Conservation (phyloP, 1,140 invertebrate genomes). For the Dendroctonus valens region DNA sequence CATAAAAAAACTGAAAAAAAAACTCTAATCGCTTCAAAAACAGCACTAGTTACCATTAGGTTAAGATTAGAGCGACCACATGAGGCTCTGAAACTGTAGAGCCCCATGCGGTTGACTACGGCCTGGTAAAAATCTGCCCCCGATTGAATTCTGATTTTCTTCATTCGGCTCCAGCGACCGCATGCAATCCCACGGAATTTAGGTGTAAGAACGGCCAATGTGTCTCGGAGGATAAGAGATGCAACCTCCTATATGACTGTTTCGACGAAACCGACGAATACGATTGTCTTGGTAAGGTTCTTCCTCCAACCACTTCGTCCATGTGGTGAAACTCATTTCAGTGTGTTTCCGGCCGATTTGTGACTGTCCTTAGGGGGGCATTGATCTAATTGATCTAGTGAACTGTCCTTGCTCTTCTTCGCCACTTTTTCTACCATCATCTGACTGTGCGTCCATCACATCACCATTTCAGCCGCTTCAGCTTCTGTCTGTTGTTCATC, state of each 20-base stretch:
- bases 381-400: too few species aligned
- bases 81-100: not conserved
- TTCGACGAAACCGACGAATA: slow-evolving; percentile 71
- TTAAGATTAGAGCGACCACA: too few species aligned
- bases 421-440: not conserved
- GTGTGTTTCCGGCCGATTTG: too few species aligned
- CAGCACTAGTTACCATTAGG: too few species aligned
- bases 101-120: not conserved
- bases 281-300: slow-evolving; percentile 52
- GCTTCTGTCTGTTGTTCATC: too few species aligned
- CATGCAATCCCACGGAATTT: slow-evolving; percentile 62
- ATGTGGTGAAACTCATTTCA: too few species aligned
- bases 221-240: slow-evolving; percentile 56
- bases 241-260: slow-evolving; percentile 71
- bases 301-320: not conserved
- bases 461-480: too few species aligned
- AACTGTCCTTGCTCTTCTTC: slow-evolving; percentile 3
- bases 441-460: too few species aligned
- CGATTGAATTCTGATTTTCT: not conserved
- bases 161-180: not conserved
- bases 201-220: slow-evolving; percentile 65
- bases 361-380: too few species aligned
- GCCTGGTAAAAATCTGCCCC: not conserved
- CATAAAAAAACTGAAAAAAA: too few species aligned
- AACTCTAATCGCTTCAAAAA: too few species aligned